These are phyloP conservation scores for Phortica variegata DNA, from an alignment of 1,140 invertebrate species.

Conservation along the genomic window DNA sequence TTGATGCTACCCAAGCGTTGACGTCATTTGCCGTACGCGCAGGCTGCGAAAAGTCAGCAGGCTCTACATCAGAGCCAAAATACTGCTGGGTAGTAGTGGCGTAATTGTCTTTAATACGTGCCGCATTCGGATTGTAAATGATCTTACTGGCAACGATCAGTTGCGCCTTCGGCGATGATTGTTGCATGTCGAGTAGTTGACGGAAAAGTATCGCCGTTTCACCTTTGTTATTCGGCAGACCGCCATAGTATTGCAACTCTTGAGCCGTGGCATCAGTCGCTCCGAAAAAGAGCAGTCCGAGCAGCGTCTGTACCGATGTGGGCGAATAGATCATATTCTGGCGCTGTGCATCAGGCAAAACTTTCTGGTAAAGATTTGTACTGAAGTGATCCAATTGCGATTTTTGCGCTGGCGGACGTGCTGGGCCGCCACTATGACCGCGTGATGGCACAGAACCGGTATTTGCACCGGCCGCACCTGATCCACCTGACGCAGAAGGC, in stretches of 20 bases:
- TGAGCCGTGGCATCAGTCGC: slow-evolving; percentile 21
- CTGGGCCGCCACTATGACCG: not conserved
- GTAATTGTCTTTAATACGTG: slow-evolving; percentile 16
- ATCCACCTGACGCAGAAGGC: not conserved
- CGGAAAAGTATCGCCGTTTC: slow-evolving; percentile 15
- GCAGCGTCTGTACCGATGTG: slow-evolving; percentile 32
- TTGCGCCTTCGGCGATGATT: not conserved
- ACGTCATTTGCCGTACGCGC: slow-evolving; percentile 14
- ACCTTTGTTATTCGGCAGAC: not conserved
- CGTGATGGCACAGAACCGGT: not conserved
- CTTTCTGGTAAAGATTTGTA: slow-evolving; percentile 26
- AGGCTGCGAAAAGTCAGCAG: slow-evolving; percentile 21
- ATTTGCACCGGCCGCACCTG: not conserved
- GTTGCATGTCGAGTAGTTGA: not conserved
- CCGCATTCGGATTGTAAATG: slow-evolving; percentile 22
- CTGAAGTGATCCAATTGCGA: slow-evolving; percentile 37
- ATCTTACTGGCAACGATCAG: slow-evolving; percentile 35
- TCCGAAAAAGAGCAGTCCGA: slow-evolving; percentile 26
- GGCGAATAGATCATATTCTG: slow-evolving; percentile 40
- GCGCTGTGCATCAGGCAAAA: slow-evolving; percentile 3
- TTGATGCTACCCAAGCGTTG: slow-evolving; percentile 36
- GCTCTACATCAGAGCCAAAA: slow-evolving; percentile 21
- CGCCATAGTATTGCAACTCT: slow-evolving; percentile 17
- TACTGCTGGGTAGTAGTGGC: not conserved
- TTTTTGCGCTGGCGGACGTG: slow-evolving; percentile 13